Conservation (phyloP, 2,888 invertebrate species). For the Pandemis corylana region DNA sequence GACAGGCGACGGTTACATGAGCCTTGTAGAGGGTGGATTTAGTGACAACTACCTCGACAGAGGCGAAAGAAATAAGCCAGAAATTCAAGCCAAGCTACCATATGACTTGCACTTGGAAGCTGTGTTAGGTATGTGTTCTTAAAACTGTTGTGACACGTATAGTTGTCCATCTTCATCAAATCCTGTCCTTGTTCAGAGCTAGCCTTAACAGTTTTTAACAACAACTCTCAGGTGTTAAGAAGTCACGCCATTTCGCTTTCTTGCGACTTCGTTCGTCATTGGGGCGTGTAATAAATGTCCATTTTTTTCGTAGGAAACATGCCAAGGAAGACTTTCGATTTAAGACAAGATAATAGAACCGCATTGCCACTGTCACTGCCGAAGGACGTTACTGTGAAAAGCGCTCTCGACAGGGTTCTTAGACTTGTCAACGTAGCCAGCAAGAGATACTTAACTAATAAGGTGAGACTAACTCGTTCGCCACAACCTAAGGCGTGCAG, state of each 20-base stretch:
- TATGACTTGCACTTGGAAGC: conserved; percentile 95
- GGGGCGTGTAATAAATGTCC: no score
- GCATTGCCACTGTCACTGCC: conserved; percentile 85
- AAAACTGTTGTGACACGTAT: background rate
- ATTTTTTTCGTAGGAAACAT: conserved; percentile 70
- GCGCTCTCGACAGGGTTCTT: conserved; percentile 91
- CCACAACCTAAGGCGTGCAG: no score
- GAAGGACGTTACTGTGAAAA: conserved; percentile 83
- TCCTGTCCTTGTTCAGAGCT: no score
- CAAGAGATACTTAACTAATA: conserved; percentile 97
- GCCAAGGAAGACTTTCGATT: conserved; percentile 86
- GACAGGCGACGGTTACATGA: conserved; percentile 92
- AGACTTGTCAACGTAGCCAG: conserved; percentile 96
- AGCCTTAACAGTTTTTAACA: no score
- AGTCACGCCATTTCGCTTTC: no score
- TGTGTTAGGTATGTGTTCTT: conserved; percentile 89
- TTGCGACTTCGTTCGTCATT: no score
- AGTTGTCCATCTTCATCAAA: no score
- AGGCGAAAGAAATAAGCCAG: conserved; percentile 71
- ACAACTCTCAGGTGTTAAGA: no score
- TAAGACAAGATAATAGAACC: conserved; percentile 78
- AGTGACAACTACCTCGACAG: conserved; percentile 66
- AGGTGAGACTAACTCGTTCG: conserved; percentile 82
- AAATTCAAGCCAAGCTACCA: conserved; percentile 84
- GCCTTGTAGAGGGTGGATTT: conserved; percentile 87